These are phyloP conservation scores for Plemyria rubiginata DNA, from an alignment of 2,888 invertebrate species.

Conservation along the genomic window DNA sequence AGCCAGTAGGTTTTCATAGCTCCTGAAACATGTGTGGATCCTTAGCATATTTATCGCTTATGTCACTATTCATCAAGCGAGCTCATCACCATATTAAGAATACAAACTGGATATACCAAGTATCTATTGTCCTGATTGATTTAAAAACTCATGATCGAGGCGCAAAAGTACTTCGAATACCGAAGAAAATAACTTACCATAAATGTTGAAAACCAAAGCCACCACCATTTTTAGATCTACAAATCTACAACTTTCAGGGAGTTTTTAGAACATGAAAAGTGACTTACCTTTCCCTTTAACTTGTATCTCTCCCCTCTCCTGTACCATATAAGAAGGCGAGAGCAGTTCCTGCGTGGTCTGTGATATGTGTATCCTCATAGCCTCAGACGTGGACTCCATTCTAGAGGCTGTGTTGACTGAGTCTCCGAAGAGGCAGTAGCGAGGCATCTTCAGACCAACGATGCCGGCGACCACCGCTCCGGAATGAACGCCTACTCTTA, in stretches of 20 bases:
- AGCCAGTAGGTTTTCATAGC: conserved; percentile 96
- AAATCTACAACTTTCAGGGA: too few relatives aligned
- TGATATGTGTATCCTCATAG: conserved; percentile 98
- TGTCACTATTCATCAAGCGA: too few relatives aligned
- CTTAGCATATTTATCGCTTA: conserved; percentile 16
- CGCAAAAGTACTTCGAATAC: too few relatives aligned
- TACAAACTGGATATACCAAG: too few relatives aligned
- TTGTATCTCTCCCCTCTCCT: conserved; percentile 92
- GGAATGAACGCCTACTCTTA: conserved; percentile 94
- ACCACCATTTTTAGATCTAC: too few relatives aligned
- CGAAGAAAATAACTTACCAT: too few relatives aligned
- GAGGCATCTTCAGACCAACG: conserved; percentile 97
- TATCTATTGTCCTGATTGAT: too few relatives aligned
- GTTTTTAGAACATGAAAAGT: neutral
- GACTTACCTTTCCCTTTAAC: conserved; percentile 94
- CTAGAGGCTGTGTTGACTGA: conserved; percentile 96
- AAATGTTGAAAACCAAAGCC: too few relatives aligned
- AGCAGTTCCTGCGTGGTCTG: conserved; percentile 93
- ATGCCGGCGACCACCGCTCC: conserved; percentile 97
- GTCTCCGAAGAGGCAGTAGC: conserved; percentile 95
- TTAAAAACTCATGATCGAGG: too few relatives aligned
- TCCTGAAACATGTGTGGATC: conserved; percentile 71
- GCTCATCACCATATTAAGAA: too few relatives aligned
- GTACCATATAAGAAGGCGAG: conserved; percentile 89
- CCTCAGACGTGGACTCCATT: conserved; percentile 96